A percentile compares a stretch with the other conserved stretches of the same genome.
Evolutionary conservation across 2,797 vertebrate genomes (phyloP).

Genomic region (Platyrinchus mystaceus): DNA sequence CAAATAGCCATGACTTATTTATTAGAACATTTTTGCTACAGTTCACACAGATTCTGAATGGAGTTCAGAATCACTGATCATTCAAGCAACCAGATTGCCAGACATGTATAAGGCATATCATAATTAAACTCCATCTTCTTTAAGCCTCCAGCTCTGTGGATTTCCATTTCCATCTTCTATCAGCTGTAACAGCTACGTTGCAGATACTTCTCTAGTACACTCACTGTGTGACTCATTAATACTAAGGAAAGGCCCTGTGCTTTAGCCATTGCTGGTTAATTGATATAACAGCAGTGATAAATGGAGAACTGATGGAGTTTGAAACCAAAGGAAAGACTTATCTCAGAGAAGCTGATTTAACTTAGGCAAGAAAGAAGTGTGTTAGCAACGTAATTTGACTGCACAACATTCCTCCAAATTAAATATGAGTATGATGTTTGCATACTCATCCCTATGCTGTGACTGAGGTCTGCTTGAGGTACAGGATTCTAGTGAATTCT

Average conservation of each 20-base stretch:
- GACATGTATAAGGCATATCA: not conserved
- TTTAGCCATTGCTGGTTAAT: not conserved
- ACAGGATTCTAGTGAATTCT: not conserved
- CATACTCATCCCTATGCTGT: not conserved
- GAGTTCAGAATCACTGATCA: not conserved
- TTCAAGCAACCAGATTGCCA: not conserved
- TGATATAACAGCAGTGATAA: not conserved
- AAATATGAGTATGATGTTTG: not conserved
- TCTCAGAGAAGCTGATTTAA: not conserved
- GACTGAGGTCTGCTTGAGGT: not conserved
- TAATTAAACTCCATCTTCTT: not conserved
- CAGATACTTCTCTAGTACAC: not conserved
- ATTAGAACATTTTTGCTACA: conserved; percentile 14
- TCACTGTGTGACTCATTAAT: not conserved
- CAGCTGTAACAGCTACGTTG: not conserved
- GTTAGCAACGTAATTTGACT: not conserved
- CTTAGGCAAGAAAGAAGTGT: not conserved
- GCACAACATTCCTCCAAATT: not conserved
- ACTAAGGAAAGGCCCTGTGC: not conserved
- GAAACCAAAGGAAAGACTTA: not conserved
- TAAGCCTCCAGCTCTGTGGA: not conserved
- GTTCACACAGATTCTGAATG: not conserved
- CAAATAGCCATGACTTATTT: conserved; percentile 28
- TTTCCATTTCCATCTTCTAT: not conserved
- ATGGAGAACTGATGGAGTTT: not conserved